Percentiles rank a stretch among this genome's conserved stretches.
Conservation (phyloP, 1,140 invertebrate species). For the Aphelinus atriplicis region DNA sequence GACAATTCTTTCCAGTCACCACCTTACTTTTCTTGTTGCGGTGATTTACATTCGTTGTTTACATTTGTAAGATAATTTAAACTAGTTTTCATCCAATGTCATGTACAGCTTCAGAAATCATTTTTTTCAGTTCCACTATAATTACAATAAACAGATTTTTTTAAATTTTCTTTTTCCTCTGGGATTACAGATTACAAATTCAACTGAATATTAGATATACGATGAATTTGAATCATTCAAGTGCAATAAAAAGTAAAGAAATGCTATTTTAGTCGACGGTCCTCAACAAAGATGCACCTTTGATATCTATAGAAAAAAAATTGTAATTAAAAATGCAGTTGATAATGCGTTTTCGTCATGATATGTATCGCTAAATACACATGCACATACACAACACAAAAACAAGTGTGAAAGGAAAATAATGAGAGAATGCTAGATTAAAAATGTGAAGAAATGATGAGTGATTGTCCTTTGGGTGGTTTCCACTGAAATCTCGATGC, state of each 20-base stretch:
- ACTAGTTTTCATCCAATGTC: too few species aligned
- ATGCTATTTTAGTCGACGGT: constrained; percentile 24
- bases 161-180: too few species aligned
- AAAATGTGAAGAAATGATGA: neutral
- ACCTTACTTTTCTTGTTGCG: too few species aligned
- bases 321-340: constrained; percentile 9
- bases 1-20: too few species aligned
- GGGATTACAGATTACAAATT: too few species aligned
- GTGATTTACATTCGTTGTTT: too few species aligned
- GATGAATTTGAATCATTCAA: neutral
- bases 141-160: too few species aligned
- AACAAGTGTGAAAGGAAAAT: neutral
- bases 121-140: too few species aligned
- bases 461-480: constrained; percentile 11
- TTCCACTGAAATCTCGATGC: constrained; percentile 17
- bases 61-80: too few species aligned
- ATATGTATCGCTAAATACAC: constrained; percentile 10
- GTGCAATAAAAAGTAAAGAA: constrained; percentile 2
- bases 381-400: constrained; percentile 7
- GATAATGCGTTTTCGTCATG: constrained; percentile 17
- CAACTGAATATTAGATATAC: too few species aligned
- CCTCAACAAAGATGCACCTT: constrained; percentile 17
- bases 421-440: neutral
- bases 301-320: constrained; percentile 1
- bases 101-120: too few species aligned